Conservation (phyloP, 2,113 vertebrate genomes). For the Neodontobutis hainanensis region DNA sequence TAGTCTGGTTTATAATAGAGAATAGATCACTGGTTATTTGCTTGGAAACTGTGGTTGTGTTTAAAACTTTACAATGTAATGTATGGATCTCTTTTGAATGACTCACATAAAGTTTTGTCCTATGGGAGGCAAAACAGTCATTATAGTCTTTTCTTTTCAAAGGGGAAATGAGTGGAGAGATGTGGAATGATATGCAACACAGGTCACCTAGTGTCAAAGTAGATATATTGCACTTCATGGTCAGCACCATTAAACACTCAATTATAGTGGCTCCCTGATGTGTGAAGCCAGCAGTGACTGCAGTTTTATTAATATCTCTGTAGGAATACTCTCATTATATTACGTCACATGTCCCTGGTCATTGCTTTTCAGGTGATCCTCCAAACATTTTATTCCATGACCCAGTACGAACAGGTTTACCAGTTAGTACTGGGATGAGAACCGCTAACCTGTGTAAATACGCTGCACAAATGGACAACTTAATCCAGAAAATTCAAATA, state of each 20-base stretch:
- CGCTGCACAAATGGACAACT: no score
- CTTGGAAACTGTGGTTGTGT: neutral
- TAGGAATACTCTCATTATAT: constrained; percentile 6
- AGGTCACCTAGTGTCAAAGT: constrained; percentile 12
- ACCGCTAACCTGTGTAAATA: neutral
- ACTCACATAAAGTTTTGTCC: neutral
- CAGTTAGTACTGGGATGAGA: neutral
- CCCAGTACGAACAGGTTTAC: neutral
- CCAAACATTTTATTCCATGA: constrained; percentile 4
- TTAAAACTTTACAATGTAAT: neutral
- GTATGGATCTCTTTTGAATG: neutral
- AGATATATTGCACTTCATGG: constrained; percentile 8
- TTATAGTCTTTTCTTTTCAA: neutral
- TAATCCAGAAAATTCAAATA: no score
- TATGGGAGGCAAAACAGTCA: neutral
- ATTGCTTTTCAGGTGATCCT: constrained; percentile 2
- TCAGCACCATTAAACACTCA: constrained; percentile 12
- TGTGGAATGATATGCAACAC: neutral
- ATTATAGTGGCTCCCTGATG: constrained; percentile 9
- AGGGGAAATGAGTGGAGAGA: neutral
- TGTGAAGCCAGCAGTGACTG: constrained; percentile 6
- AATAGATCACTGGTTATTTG: neutral
- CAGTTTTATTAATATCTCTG: constrained; percentile 3
- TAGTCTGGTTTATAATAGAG: neutral
- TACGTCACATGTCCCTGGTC: neutral